Percentiles rank a stretch among this genome's conserved stretches.
Conservation (phyloP, 2,888 invertebrate species). For the Drosophila mercatorum region DNA sequence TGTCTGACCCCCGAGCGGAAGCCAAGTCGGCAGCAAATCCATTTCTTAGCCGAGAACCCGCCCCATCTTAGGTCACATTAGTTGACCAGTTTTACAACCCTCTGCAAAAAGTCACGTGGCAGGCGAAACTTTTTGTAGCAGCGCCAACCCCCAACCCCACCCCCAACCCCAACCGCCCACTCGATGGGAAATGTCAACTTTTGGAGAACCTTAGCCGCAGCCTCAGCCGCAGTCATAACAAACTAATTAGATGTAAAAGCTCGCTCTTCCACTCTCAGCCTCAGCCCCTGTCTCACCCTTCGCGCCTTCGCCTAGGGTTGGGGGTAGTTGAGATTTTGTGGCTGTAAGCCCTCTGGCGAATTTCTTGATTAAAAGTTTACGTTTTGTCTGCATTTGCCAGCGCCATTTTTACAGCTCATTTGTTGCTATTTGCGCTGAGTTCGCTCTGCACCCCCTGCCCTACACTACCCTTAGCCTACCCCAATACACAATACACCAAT, state of each 20-base stretch:
- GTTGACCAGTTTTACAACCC: conserved; percentile 58
- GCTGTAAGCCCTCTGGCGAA: conserved; percentile 34
- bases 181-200: conserved; percentile 61
- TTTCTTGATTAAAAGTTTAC: conserved; percentile 71
- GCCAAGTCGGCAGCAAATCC: conserved; percentile 39
- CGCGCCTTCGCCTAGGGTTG: neutral
- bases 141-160: neutral
- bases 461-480: neutral
- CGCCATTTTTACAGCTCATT: conserved; percentile 71
- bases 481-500: neutral
- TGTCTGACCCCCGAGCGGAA: conserved; percentile 33
- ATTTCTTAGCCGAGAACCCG: conserved; percentile 20
- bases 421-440: conserved; percentile 57
- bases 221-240: conserved; percentile 42
- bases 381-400: conserved; percentile 42
- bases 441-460: neutral
- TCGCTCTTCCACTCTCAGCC: conserved; percentile 31
- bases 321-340: conserved; percentile 39
- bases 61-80: conserved; percentile 60
- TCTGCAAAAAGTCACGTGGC: conserved; percentile 53
- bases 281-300: conserved; percentile 4
- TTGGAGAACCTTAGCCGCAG: conserved; percentile 22
- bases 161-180: neutral
- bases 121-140: conserved; percentile 2
- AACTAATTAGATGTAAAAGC: conserved; percentile 74